Conservation (phyloP, 2,797 vertebrate species). For the Numenius phaeopus region DNA sequence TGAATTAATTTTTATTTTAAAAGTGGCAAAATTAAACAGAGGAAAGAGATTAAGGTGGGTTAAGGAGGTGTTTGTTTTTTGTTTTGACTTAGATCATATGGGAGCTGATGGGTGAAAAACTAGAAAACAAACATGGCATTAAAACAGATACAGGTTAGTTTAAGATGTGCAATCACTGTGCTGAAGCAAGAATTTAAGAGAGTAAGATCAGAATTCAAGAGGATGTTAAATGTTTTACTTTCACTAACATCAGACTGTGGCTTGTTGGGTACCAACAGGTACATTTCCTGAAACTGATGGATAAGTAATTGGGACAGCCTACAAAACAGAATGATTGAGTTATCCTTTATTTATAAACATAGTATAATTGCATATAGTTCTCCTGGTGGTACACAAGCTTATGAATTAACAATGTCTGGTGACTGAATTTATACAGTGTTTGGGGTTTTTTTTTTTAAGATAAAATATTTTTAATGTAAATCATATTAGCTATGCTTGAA, state of each 20-base stretch:
- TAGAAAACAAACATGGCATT: neutral
- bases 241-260: neutral
- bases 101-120: neutral
- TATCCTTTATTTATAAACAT: neutral
- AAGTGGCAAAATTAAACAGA: neutral
- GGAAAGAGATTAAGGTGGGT: neutral
- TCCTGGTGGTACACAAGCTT: neutral
- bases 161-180: neutral
- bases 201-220: neutral
- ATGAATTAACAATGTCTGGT: neutral
- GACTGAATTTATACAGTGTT: neutral
- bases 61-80: neutral
- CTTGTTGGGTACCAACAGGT: neutral
- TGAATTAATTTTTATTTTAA: neutral
- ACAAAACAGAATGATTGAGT: neutral
- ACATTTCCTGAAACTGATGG: conserved; percentile 2
- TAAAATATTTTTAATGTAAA: neutral
- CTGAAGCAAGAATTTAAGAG: neutral
- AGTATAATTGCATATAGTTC: neutral
- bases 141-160: neutral
- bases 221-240: conserved; percentile 1
- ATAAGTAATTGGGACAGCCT: neutral
- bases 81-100: neutral
- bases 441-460: neutral
- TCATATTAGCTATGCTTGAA: neutral